Base-by-base conservation (phyloP, 2,797 vertebrate species). In the Gadopsis marmoratus region DNA sequence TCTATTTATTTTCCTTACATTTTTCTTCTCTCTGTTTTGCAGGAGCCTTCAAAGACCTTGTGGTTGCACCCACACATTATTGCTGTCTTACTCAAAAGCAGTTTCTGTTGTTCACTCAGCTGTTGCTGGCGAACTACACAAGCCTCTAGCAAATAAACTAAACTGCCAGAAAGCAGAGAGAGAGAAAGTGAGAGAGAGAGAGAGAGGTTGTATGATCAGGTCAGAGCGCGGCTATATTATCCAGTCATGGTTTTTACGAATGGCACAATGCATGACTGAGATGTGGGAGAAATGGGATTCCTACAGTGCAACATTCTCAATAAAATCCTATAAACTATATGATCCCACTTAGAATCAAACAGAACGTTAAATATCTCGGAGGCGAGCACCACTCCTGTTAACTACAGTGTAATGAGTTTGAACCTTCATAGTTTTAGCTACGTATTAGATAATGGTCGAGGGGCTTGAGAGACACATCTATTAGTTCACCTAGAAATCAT, bases 41-140 rank as follows among this genome's bases (percentile, higher is more conserved):
- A 51, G 50, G 29, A 79, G 31, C 69, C 50, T 54, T 78, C 26
- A 73, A 69, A 84, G 76, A 82, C 77, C 62, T 90, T 81, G 74
- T 12, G 7, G 69, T 58, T 87, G 71, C 74, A 78, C 54, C 59
- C 41, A 78, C 41, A 59, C 35, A 64, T 83, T 79, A 56, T 64
- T 65, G 48, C 58, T 19, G 21, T 37, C 45, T 51, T 31, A 60
- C 23, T 83, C 63, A 76, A 84, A 84, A 84, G 70, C 64, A 26
- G 17, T 60, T 80, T 86, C 60, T 5, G 31, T 81, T 74, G 59
- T 82, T 81, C 74, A 63, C 79, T 80, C 72, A 85, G 81, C 78
- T 58, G 79, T 59, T 86, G 76, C 84, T 77, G 85, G 76, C 77
- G 85, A 90, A 87, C 89, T 83, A 72, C 54, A 53, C 71, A 78